These are phyloP conservation scores for Cosmorhoe ocellata DNA, from an alignment of 2,888 invertebrate species.

Conservation along the genomic window DNA sequence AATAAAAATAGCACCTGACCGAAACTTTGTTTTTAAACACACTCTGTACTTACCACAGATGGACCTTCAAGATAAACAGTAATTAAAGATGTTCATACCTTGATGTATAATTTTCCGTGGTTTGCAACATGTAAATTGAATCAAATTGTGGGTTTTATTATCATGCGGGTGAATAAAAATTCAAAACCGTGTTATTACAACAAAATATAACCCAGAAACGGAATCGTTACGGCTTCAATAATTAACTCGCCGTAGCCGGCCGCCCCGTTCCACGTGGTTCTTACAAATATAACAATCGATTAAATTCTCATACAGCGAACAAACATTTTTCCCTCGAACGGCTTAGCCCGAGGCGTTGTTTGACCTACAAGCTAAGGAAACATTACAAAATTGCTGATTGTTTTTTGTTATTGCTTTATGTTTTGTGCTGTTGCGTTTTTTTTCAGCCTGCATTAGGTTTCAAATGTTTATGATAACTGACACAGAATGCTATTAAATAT, in stretches of 20 bases:
- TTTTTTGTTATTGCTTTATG: too few species aligned
- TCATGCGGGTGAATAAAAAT: constrained; percentile 32
- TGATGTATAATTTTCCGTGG: constrained; percentile 48
- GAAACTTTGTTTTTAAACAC: constrained; percentile 4
- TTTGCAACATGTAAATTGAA: constrained; percentile 49
- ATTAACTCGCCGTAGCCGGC: constrained; percentile 31
- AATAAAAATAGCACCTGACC: not conserved
- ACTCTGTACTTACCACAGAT: constrained; percentile 30
- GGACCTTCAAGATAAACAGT: constrained; percentile 40
- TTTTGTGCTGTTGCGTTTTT: too few species aligned
- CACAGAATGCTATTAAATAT: too few species aligned
- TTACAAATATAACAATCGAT: constrained; percentile 36
- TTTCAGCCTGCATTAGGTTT: too few species aligned
- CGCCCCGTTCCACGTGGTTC: constrained; percentile 27
- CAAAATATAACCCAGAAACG: constrained; percentile 41
- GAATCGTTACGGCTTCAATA: constrained; percentile 38
- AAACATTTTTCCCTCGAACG: constrained; percentile 4
- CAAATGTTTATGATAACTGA: too few species aligned
- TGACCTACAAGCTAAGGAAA: not conserved
- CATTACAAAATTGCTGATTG: too few species aligned
- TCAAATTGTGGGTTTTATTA: constrained; percentile 46
- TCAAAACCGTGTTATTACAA: constrained; percentile 42
- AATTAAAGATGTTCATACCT: constrained; percentile 46
- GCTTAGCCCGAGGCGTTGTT: constrained; percentile 1
- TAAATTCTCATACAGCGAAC: constrained; percentile 15